Evolutionary conservation across 2,113 vertebrate species (phyloP).

Genomic region (Arizona elegans): DNA sequence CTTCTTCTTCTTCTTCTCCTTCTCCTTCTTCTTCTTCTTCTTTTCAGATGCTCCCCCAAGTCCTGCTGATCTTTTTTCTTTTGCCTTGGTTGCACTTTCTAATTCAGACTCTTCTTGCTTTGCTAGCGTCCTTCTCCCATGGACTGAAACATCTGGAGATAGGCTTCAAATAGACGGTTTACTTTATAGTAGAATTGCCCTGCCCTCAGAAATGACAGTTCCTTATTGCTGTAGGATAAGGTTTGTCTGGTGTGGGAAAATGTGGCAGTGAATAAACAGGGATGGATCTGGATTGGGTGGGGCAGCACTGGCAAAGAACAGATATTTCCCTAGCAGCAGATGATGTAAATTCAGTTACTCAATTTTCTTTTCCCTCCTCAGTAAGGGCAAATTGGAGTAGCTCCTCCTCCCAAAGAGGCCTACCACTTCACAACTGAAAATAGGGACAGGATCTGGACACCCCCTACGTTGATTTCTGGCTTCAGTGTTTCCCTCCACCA

Average conservation of each 20-base stretch:
- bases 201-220: not conserved
- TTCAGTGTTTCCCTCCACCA: not conserved
- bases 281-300: not conserved
- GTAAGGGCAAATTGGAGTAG: not conserved
- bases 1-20: not conserved
- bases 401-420: not conserved
- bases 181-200: not conserved
- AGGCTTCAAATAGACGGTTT: not conserved
- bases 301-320: too few species aligned
- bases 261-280: not conserved
- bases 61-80: not conserved
- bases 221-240: not conserved
- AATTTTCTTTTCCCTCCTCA: not conserved
- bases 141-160: not conserved
- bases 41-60: not conserved
- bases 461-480: not conserved
- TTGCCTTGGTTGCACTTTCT: not conserved
- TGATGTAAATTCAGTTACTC: not conserved
- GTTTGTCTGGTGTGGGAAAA: not conserved
- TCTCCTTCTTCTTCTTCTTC: too few species aligned
- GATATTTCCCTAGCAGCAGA: not conserved
- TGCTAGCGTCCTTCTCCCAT: not conserved
- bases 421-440: not conserved
- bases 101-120: not conserved
- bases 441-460: not conserved